Evolutionary conservation across 1,140 invertebrate genomes (phyloP).

Genomic region (Brachionus calyciflorus): DNA sequence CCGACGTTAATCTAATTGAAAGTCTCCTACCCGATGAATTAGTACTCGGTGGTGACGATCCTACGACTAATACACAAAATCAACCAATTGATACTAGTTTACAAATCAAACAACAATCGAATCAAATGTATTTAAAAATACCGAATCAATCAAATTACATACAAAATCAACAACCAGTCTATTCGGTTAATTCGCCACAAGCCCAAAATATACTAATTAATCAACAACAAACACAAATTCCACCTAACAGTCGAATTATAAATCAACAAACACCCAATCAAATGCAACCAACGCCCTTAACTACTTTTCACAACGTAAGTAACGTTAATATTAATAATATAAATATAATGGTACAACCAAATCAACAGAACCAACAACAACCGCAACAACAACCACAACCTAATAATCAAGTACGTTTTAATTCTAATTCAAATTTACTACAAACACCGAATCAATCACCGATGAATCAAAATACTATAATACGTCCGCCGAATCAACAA

Average conservation of each 20-base stretch:
- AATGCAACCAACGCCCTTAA: not conserved
- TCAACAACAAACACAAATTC: not conserved
- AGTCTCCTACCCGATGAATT: slow-evolving; percentile 16
- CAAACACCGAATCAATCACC: not conserved
- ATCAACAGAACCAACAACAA: not conserved
- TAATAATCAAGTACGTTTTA: not conserved
- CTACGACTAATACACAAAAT: not conserved
- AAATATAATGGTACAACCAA: slow-evolving; percentile 46
- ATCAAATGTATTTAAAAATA: slow-evolving; percentile 29
- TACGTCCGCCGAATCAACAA: not conserved
- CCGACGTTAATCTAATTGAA: slow-evolving; percentile 36
- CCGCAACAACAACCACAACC: not conserved
- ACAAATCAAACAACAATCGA: not conserved
- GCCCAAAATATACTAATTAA: not conserved
- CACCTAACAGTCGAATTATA: not conserved
- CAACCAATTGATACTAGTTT: not conserved
- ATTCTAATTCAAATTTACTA: not conserved
- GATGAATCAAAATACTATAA: not conserved
- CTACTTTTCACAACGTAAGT: slow-evolving; percentile 40
- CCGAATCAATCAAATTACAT: slow-evolving; percentile 2
- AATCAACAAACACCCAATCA: not conserved
- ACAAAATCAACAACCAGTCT: not conserved
- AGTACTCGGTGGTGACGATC: not conserved
- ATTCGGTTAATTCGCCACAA: slow-evolving; percentile 4
- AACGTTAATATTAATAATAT: slow-evolving; percentile 46